Conservation (phyloP, 92 coral and sea anemone species). For the Phenganax subtilis region DNA sequence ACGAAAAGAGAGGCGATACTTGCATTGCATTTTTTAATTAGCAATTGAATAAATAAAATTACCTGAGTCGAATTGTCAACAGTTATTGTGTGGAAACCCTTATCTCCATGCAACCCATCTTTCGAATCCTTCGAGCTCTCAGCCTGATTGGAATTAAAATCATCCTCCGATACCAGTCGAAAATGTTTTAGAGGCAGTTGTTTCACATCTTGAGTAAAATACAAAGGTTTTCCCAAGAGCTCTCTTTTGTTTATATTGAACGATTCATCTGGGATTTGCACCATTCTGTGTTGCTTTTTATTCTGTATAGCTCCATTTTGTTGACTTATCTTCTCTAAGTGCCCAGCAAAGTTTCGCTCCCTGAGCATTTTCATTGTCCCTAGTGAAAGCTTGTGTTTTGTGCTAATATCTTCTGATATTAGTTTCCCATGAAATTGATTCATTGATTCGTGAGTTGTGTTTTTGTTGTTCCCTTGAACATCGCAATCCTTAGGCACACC, state of each 20-base stretch:
- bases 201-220: not conserved
- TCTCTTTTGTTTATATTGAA: not conserved
- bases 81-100: not conserved
- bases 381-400: too few relatives aligned
- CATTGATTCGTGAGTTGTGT: slow-evolving; percentile 18
- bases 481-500: slow-evolving; percentile 57
- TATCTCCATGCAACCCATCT: not conserved
- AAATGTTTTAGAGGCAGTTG: not conserved
- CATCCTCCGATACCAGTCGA: not conserved
- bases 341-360: not conserved
- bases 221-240: not conserved
- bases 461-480: slow-evolving; percentile 28
- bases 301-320: not conserved
- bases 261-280: not conserved
- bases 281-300: not conserved
- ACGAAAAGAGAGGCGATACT: too few relatives aligned
- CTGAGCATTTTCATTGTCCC: not conserved
- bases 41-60: not conserved
- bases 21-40: too few relatives aligned
- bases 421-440: slow-evolving; percentile 22
- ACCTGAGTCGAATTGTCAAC: slow-evolving; percentile 4
- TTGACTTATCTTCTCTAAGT: not conserved
- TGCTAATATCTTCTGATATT: not conserved
- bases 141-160: not conserved
- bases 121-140: not conserved